Evolutionary conservation across 2,888 invertebrate genomes (phyloP).

Genomic region (Pyralis farinalis): DNA sequence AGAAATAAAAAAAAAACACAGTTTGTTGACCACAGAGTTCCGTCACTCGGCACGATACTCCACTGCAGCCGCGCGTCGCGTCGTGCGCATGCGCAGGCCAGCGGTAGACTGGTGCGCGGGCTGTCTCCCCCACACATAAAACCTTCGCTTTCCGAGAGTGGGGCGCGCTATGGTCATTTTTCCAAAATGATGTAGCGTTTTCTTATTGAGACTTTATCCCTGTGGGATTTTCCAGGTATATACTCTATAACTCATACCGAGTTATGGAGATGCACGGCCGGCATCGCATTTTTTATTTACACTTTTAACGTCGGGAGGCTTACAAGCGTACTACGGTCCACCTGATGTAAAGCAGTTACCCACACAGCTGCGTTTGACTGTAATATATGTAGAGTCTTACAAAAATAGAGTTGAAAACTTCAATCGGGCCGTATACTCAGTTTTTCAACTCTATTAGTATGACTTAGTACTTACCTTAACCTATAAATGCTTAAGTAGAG

Average conservation of each 20-base stretch:
- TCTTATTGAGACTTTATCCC: slow-evolving; percentile 17
- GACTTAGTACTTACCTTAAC: too few relatives aligned
- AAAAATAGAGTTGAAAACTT: too few relatives aligned
- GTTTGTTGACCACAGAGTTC: slow-evolving; percentile 16
- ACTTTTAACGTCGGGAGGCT: background rate
- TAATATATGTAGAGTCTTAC: too few relatives aligned
- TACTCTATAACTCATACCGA: too few relatives aligned
- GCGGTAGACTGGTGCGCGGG: slow-evolving; percentile 56
- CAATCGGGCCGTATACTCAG: too few relatives aligned
- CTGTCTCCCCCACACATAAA: slow-evolving; percentile 57
- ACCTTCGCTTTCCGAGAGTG: slow-evolving; percentile 67
- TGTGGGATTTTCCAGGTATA: slow-evolving; percentile 22
- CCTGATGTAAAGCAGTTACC: too few relatives aligned
- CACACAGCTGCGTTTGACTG: too few relatives aligned
- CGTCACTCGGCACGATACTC: slow-evolving; percentile 73
- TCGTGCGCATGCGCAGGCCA: slow-evolving; percentile 57
- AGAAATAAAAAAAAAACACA: slow-evolving; percentile 18
- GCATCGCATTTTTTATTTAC: too few relatives aligned
- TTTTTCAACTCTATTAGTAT: too few relatives aligned
- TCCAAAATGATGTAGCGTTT: slow-evolving; percentile 29
- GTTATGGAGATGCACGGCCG: too few relatives aligned
- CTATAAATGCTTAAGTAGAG: too few relatives aligned
- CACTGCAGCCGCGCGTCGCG: slow-evolving; percentile 73
- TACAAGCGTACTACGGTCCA: background rate
- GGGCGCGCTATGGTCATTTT: slow-evolving; percentile 39